Conservation (phyloP, 2,113 vertebrate species). For the Sander vitreus region DNA sequence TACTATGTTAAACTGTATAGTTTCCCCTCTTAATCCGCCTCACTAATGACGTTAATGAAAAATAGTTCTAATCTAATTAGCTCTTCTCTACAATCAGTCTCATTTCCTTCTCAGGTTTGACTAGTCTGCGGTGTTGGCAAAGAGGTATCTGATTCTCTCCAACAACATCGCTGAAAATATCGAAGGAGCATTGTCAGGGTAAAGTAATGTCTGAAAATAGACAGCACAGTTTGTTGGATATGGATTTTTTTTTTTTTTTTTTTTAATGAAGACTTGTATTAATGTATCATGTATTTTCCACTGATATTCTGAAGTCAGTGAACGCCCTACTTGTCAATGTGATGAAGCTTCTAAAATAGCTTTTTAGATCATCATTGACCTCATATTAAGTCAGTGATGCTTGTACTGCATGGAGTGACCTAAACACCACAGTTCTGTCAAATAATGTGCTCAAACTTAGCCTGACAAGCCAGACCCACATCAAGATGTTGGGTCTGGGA, state of each 20-base stretch:
- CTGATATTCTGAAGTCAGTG: not conserved
- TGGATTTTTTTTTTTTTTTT: not conserved
- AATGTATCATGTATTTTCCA: slow-evolving; percentile 12
- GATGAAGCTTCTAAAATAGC: not conserved
- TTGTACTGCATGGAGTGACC: not conserved
- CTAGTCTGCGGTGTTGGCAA: slow-evolving; percentile 52
- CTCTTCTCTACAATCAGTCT: slow-evolving; percentile 66
- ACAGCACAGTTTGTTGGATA: not conserved
- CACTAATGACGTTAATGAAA: slow-evolving; percentile 68
- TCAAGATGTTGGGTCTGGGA: too few species aligned
- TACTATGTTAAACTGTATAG: slow-evolving; percentile 39
- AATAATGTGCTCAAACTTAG: slow-evolving; percentile 2
- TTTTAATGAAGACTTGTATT: not conserved
- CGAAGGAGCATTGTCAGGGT: slow-evolving; percentile 13
- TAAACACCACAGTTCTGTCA: not conserved
- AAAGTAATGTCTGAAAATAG: slow-evolving; percentile 4
- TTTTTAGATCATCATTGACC: slow-evolving; percentile 13
- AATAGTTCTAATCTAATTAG: slow-evolving; percentile 68
- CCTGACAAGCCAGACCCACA: too few species aligned
- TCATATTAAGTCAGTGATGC: slow-evolving; percentile 3
- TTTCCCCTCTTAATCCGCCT: slow-evolving; percentile 45
- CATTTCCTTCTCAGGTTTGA: slow-evolving; percentile 51
- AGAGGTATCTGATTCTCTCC: slow-evolving; percentile 22
- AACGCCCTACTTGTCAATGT: slow-evolving; percentile 4
- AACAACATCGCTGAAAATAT: slow-evolving; percentile 28